These are phyloP conservation scores for Lepus americanus DNA, from an alignment of 2,113 vertebrate genomes.

Conservation along the genomic window DNA sequence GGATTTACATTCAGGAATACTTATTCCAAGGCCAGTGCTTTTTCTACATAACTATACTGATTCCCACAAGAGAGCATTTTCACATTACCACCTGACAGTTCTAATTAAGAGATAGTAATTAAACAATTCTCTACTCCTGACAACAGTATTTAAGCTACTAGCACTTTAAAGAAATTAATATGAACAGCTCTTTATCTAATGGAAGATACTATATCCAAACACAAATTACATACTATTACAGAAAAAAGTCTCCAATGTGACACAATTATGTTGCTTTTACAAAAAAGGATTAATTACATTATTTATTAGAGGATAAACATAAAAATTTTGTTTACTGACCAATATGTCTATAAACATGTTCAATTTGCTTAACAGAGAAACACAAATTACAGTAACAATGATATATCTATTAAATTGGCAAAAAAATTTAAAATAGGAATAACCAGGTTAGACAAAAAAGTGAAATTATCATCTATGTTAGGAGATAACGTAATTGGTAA, in stretches of 20 bases:
- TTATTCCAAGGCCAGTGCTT: slow-evolving; percentile 71
- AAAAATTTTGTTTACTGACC: slow-evolving; percentile 45
- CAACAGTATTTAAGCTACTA: slow-evolving; percentile 76
- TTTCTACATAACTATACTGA: slow-evolving; percentile 60
- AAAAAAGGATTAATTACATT: slow-evolving; percentile 48
- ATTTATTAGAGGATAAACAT: slow-evolving; percentile 33
- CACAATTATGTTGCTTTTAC: slow-evolving; percentile 29
- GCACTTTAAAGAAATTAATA: slow-evolving; percentile 77
- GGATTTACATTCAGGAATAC: slow-evolving; percentile 65
- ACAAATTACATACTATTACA: slow-evolving; percentile 38
- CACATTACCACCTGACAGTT: slow-evolving; percentile 76
- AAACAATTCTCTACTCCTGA: slow-evolving; percentile 76
- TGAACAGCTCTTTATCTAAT: slow-evolving; percentile 62
- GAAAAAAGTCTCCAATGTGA: slow-evolving; percentile 43
- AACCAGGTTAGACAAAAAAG: slow-evolving; percentile 49
- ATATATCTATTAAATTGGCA: background rate
- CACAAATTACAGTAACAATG: slow-evolving; percentile 53
- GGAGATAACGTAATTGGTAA: background rate
- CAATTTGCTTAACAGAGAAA: slow-evolving; percentile 34
- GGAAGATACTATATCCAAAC: slow-evolving; percentile 47
- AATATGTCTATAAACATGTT: slow-evolving; percentile 54
- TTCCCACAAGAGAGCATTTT: slow-evolving; percentile 73
- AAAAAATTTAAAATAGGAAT: slow-evolving; percentile 37
- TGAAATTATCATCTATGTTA: slow-evolving; percentile 2
- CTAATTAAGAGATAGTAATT: slow-evolving; percentile 82